These are phyloP conservation scores for Candidula unifasciata DNA, from an alignment of 2,888 invertebrate species.

Conservation along the genomic window DNA sequence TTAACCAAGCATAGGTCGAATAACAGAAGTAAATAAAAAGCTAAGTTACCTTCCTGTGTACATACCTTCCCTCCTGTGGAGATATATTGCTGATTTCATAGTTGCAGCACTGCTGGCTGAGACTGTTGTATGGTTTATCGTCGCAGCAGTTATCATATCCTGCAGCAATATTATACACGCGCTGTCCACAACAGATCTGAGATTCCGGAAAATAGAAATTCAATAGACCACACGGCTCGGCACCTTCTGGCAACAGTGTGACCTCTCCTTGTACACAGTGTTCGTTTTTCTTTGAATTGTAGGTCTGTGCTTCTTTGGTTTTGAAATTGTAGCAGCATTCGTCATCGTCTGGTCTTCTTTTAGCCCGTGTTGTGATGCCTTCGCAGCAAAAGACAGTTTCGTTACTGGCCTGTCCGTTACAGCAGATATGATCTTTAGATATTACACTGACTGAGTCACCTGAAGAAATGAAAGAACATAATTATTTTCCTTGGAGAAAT, in stretches of 20 bases:
- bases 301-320: background rate
- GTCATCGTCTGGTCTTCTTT: conserved; percentile 10
- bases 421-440: background rate
- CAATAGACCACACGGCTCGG: background rate
- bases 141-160: background rate
- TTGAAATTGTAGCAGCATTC: conserved; percentile 31
- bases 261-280: conserved; percentile 14
- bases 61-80: conserved; percentile 27
- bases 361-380: background rate
- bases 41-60: too few species aligned
- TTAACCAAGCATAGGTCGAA: too few species aligned
- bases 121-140: conserved; percentile 10
- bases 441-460: conserved; percentile 5
- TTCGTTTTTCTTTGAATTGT: background rate
- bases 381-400: conserved; percentile 21
- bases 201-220: background rate
- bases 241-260: background rate
- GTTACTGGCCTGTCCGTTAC: conserved; percentile 25
- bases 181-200: conserved; percentile 26
- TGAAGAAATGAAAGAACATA: background rate
- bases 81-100: conserved; percentile 11
- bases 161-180: background rate
- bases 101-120: conserved; percentile 5
- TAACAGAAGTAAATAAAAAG: too few species aligned
- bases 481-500: too few species aligned